These are phyloP conservation scores for Allygus modestus DNA, from an alignment of 2,888 invertebrate genomes.

Conservation along the genomic window DNA sequence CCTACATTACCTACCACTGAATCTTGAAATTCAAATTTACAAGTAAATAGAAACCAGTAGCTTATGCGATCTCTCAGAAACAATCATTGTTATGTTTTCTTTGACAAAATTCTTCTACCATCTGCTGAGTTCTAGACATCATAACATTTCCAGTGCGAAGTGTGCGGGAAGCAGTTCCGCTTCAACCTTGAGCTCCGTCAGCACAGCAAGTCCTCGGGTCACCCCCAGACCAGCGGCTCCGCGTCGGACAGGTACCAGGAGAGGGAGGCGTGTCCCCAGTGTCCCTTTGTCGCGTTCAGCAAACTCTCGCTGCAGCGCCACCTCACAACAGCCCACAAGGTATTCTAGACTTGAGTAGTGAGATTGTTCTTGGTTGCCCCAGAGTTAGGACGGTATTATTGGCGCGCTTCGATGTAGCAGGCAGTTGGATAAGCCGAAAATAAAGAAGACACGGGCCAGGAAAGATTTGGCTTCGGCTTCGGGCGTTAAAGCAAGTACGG, in stretches of 20 bases:
- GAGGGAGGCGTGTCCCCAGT: slow-evolving; percentile 80
- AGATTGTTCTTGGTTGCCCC: not conserved
- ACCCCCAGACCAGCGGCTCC: slow-evolving; percentile 76
- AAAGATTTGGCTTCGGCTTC: too few species aligned
- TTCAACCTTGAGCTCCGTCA: slow-evolving; percentile 86
- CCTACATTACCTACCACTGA: too few species aligned
- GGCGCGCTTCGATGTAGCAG: too few species aligned
- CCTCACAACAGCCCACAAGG: slow-evolving; percentile 75
- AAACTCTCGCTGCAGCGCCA: slow-evolving; percentile 81
- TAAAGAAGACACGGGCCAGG: too few species aligned
- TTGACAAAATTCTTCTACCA: too few species aligned
- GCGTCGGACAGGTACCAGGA: slow-evolving; percentile 83
- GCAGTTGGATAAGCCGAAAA: too few species aligned
- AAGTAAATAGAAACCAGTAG: too few species aligned
- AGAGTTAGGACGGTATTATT: not conserved
- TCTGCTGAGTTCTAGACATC: too few species aligned
- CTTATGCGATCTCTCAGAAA: too few species aligned
- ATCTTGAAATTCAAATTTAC: too few species aligned
- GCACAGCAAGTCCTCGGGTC: slow-evolving; percentile 78
- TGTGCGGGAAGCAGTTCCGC: slow-evolving; percentile 83
- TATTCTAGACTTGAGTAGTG: slow-evolving; percentile 31
- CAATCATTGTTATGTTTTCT: too few species aligned
- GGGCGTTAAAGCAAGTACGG: too few species aligned
- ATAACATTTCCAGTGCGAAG: slow-evolving; percentile 79
- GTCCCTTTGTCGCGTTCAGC: slow-evolving; percentile 80